Percentiles rank a stretch among this genome's conserved stretches.
Conservation (phyloP, 2,113 vertebrate genomes). For the Microcebus murinus region DNA sequence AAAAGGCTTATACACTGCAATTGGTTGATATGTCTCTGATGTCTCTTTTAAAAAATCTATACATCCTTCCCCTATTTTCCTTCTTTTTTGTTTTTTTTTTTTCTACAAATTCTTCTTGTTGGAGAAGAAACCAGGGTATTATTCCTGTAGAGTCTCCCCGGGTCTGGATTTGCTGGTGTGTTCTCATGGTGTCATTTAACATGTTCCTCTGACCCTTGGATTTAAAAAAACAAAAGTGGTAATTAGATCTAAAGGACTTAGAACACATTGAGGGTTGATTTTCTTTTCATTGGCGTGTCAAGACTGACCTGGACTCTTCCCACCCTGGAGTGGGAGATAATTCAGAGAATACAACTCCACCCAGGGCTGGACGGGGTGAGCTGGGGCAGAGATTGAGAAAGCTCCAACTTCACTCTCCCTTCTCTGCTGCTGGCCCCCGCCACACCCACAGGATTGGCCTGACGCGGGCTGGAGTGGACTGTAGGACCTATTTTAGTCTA, state of each 20-base stretch:
- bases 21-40: background rate
- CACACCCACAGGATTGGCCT: background rate
- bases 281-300: background rate
- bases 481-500: background rate
- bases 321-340: background rate
- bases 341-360: background rate
- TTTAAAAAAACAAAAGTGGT: background rate
- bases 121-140: background rate
- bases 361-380: too few species aligned
- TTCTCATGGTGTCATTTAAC: background rate
- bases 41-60: background rate
- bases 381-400: background rate
- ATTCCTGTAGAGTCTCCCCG: background rate
- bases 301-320: background rate
- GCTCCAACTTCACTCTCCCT: background rate
- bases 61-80: rapidly evolving
- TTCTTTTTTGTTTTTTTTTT: too few species aligned
- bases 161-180: background rate
- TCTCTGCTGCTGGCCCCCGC: background rate
- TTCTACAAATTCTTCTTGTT: background rate
- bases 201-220: background rate
- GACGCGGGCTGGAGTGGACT: background rate
- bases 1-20: background rate
- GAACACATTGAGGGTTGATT: background rate
- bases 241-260: background rate